Base-by-base conservation (phyloP, 1,140 invertebrate genomes). In the Halyomorpha halys region DNA sequence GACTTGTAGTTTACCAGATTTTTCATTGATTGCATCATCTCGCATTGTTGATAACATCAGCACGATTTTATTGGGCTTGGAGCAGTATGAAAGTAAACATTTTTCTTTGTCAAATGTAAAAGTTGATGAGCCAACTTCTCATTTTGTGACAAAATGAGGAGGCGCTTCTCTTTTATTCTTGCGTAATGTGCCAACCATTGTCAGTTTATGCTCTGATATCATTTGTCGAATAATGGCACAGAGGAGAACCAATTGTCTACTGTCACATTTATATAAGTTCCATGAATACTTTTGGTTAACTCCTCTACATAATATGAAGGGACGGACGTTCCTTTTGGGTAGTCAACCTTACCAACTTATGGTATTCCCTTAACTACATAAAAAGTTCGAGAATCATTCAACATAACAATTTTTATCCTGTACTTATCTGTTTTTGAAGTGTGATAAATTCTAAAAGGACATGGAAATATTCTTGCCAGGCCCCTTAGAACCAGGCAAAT, bases 221-320 rank as follows among this genome's bases (percentile, higher is more conserved):
- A n/a, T n/a, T n/a, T n/a, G n/a, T 44, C 44, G 16, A 44, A 44
- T 16, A 44, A 44, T 44, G 44, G 44, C 44, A 44, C 44, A 11
- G 44, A 44, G 9, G 44, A 44, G 44, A 44, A 44, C 44, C 44
- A 44, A 44, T 16, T 44, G 44, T 44, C 44, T 11, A 9, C 9
- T 44, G 9, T 16, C 44, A n/a, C n/a, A n/a, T n/a, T n/a, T n/a
- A n/a, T n/a, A n/a, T n/a, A n/a, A n/a, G n/a, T n/a, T n/a, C n/a
- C n/a, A n/a, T n/a, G n/a, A n/a, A n/a, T n/a, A 11, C 9, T 16
- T 16, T 16, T 44, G 44, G 44, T 44, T 44, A 44, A 16, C 44
- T 44, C 44, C 44, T 44, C 44, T 44, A 44, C 44, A 44, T 44
- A 44, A 44, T 44, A 44, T 44, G 44, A 44, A 44, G 44, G 44